Evolutionary conservation across 2,113 vertebrate species (phyloP), one percentile per base, ranked within the genome.

Genomic region (Phylloscopus whistleri): DNA sequence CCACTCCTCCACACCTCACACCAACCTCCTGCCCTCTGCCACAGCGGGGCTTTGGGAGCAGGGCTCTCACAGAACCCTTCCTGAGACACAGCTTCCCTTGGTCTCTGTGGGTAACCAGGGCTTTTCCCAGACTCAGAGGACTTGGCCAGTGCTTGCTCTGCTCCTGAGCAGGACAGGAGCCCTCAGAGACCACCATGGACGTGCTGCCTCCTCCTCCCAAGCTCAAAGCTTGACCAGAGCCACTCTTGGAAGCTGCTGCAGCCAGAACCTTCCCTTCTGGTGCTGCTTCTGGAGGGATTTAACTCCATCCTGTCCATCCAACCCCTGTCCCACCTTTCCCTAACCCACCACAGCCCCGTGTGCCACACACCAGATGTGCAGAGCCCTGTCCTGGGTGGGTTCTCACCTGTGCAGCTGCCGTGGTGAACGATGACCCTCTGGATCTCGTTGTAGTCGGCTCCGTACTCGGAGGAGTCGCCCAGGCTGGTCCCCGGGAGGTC

Each of bases 401-500:
- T 3, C 95, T 90, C 87, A 97, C 96, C 96, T 30, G 96, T 16
- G 83, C 97, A 97, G 91, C 62, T 76, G 46, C 95, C 90, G 4
- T 97, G 97, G 59, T 97, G 97, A 2, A 97, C 96, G 16, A 97
- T 97, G 81, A 97, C 97, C 24, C 97, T 95, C 95, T 96, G 96
- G 93, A 97, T 97, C 81, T 97, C 96, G 1, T 24, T 95, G 60
- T 70, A 97, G 35, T 95, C 93, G 13, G 94, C 55, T 2, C 43
- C 91, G 1, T 96, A 97, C 21, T 96, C 96, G 0, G 93, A 85
- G 0, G 86, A 91, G 92, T 97, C 96, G 0, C 96, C 97, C 53
- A 96, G 81, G 91, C 93, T 95, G 94, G 95, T 97, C 8, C 95
- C 94, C 0, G 97, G 91, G 3, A 96, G 92, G 12, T 97, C 93